Conservation (phyloP, 2,888 invertebrate genomes). For the Aporophyla nigra region DNA sequence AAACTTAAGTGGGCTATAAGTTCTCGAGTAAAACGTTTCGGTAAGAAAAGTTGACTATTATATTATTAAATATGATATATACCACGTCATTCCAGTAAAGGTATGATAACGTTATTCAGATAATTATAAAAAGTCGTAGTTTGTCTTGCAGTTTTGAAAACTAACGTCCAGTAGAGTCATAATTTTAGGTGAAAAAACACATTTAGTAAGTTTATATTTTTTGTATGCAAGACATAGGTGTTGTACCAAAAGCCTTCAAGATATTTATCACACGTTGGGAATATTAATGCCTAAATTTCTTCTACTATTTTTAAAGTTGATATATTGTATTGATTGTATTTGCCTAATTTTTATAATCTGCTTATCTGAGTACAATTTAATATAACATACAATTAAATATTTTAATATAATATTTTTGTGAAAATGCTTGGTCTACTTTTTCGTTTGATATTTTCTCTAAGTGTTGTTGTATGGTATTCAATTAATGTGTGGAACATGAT, state of each 20-base stretch:
- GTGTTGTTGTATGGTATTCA: conserved; percentile 94
- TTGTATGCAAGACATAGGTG: neutral
- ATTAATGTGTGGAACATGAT: conserved; percentile 93
- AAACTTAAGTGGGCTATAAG: conserved; percentile 42
- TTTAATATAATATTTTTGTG: neutral
- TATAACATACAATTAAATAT: neutral
- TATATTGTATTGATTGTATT: neutral
- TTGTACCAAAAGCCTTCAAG: neutral
- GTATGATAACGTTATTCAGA: neutral
- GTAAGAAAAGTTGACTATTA: conserved; percentile 12
- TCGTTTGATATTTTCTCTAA: conserved; percentile 92
- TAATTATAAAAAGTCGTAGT: neutral
- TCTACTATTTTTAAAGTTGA: neutral
- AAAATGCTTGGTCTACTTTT: conserved; percentile 92
- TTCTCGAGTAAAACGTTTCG: conserved; percentile 30
- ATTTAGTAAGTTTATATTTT: neutral
- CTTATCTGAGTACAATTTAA: neutral
- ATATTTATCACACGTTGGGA: neutral
- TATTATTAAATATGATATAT: conserved; percentile 18
- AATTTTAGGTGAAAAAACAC: neutral
- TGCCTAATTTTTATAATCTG: neutral
- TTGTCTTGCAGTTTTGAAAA: neutral
- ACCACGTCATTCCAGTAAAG: neutral
- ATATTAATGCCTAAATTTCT: neutral
- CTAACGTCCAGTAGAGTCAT: neutral